Base-by-base conservation (phyloP, 2,797 vertebrate genomes). In the Sphenodon punctatus region DNA sequence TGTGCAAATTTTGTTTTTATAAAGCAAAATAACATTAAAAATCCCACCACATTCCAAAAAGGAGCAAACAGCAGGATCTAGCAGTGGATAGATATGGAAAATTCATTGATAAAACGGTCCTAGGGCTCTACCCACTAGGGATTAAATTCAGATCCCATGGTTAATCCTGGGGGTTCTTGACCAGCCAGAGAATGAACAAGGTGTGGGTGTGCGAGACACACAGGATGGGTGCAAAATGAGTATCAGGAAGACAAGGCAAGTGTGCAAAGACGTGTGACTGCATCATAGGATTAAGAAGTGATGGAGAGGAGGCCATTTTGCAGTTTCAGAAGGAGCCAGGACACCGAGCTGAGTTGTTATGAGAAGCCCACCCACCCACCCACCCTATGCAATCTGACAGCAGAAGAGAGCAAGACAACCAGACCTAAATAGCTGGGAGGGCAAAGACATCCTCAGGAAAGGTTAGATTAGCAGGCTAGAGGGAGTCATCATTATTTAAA, bases 1-100 rank as follows among this genome's bases (percentile, higher is more conserved):
- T 94, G 93, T 95, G 93, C 94, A 95, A 95, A 91, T 58, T 20
- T 87, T 76, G 80, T 64, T 82, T 86, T 82, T 87, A 2, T 82
- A 87, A 88, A 86, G 39, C 42, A 23, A 55, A 77, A 53, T 27
- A 51, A 81, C 82, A 34, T 77, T 84, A 55, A 67, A 69, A 48
- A 61, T 77, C 65, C 39, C 17, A 80, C 75, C 66, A 84, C 87
- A 86, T 87, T 90, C 63, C 25, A 80, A 71, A 68, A 89, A 78
- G 73, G 67, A 61, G 45, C 69, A 73, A 86, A 83, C 60, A 89
- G 85, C 75, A 91, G 69, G 76, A 65, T 55, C 41, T 27, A 43
- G 72, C 72, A 43, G n/a, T 74, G 61, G 80, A 81, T 17, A 58
- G 65, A 53, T 60, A 79, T 8, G 67, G 71, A 80, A 72, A 86